Conservation (phyloP, 2,113 vertebrate species). For the Bombycilla garrulus region DNA sequence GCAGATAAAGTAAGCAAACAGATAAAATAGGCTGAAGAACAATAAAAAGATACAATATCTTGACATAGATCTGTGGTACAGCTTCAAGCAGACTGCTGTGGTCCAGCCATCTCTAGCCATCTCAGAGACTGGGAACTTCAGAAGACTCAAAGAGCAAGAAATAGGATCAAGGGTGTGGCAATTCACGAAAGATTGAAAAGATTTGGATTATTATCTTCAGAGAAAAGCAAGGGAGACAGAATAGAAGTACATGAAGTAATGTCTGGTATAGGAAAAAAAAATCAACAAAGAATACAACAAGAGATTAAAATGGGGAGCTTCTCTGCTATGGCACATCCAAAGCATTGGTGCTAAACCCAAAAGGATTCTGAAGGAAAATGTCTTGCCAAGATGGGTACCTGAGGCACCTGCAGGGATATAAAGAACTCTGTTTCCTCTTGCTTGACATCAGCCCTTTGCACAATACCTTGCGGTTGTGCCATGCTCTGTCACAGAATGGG, state of each 20-base stretch:
- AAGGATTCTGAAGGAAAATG: background rate
- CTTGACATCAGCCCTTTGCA: background rate
- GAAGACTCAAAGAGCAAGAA: background rate
- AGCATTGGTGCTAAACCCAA: background rate
- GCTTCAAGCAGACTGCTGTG: background rate
- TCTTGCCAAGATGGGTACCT: background rate
- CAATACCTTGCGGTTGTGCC: background rate
- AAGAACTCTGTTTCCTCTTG: background rate
- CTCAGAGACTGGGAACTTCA: background rate
- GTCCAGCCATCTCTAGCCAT: background rate
- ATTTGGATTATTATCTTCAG: slow-evolving; percentile 27
- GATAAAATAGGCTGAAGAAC: background rate
- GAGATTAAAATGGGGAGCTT: background rate
- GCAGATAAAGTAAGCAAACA: background rate
- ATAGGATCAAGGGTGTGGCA: background rate
- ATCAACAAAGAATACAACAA: background rate
- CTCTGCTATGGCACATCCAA: background rate
- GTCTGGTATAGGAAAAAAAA: background rate
- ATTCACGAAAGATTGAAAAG: background rate
- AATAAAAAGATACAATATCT: background rate
- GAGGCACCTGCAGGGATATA: background rate
- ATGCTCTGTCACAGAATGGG: accelerated
- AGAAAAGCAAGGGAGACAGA: background rate
- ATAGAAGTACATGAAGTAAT: background rate
- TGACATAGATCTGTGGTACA: background rate